Conservation (phyloP, 2,797 vertebrate species). For the Neoniphon sammara region DNA sequence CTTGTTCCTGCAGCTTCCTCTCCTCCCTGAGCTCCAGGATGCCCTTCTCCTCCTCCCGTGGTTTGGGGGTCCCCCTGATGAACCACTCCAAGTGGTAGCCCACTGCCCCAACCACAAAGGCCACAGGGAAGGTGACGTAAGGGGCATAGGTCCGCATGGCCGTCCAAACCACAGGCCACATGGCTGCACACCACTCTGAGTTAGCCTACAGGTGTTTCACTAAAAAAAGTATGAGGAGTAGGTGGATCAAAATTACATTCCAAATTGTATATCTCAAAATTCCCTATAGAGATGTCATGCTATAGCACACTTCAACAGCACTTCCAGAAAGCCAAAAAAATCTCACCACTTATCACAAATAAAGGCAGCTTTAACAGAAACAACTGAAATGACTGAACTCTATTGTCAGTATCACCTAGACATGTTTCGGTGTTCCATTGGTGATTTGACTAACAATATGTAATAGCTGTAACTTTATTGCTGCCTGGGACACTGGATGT, state of each 20-base stretch:
- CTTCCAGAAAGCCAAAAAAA: too few relatives aligned
- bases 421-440: too few relatives aligned
- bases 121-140: slow-evolving; percentile 95
- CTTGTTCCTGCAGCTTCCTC: slow-evolving; percentile 90
- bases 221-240: background rate
- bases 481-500: accelerated
- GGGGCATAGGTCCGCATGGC: slow-evolving; percentile 92
- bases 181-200: slow-evolving; percentile 67
- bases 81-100: slow-evolving; percentile 97
- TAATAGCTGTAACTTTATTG: too few relatives aligned
- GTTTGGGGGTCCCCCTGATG: slow-evolving; percentile 86
- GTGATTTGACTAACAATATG: too few relatives aligned
- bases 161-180: slow-evolving; percentile 93
- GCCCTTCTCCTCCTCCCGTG: slow-evolving; percentile 89
- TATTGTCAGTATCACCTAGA: too few relatives aligned
- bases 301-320: too few relatives aligned
- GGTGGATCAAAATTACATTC: background rate
- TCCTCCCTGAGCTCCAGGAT: slow-evolving; percentile 93
- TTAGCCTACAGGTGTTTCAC: background rate
- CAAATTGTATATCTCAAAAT: too few relatives aligned
- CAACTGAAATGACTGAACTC: too few relatives aligned
- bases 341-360: too few relatives aligned
- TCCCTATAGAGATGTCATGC: too few relatives aligned
- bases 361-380: too few relatives aligned
- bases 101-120: slow-evolving; percentile 95